Percentiles rank a stretch among this genome's conserved stretches.
Evolutionary conservation across 2,113 vertebrate species (phyloP).

Genomic region (Notarius lentiginosus): DNA sequence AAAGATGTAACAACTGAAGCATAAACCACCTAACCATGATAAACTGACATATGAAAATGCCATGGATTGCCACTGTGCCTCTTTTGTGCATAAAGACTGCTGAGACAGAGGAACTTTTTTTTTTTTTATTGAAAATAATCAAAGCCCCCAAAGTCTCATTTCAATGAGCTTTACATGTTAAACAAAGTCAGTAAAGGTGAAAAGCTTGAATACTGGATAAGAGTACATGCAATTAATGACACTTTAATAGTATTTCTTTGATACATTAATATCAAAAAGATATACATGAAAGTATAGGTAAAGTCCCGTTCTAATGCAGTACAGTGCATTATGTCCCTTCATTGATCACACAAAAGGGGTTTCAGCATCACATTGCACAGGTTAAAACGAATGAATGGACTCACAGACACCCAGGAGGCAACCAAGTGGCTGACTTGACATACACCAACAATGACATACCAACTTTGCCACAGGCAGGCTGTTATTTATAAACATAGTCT

Average conservation of each 20-base stretch:
- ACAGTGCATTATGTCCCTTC: background rate
- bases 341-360: conserved; percentile 16
- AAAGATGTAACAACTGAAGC: conserved; percentile 13
- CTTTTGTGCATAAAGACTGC: background rate
- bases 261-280: background rate
- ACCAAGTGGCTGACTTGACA: conserved; percentile 30
- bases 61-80: background rate
- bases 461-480: background rate
- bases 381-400: background rate
- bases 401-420: background rate
- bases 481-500: background rate
- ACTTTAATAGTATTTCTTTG: background rate
- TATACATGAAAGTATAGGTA: background rate
- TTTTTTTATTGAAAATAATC: background rate
- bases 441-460: conserved; percentile 25
- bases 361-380: conserved; percentile 26
- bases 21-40: conserved; percentile 4
- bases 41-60: background rate
- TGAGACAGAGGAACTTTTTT: background rate
- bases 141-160: background rate
- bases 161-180: background rate
- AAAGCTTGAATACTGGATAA: background rate
- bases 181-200: background rate
- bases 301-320: background rate
- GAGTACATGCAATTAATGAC: background rate